Evolutionary conservation across 2,888 invertebrate genomes (phyloP).

Genomic region (Rhyacophila evoluta): DNA sequence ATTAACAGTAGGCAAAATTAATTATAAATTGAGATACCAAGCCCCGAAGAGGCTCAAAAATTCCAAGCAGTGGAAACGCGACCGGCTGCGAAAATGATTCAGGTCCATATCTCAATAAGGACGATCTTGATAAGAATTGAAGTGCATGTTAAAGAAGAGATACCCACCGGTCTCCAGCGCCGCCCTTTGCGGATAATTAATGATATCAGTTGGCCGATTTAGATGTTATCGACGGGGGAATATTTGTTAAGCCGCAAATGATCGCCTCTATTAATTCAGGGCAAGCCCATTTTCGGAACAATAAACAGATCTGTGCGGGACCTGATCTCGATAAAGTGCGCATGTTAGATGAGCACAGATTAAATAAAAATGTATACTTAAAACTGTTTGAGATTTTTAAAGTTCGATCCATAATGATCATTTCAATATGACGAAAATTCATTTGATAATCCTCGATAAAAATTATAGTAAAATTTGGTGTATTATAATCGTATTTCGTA

Average conservation of each 20-base stretch:
- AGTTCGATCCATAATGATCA: too few species aligned
- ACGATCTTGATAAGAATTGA: constrained; percentile 4
- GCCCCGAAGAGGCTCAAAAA: too few species aligned
- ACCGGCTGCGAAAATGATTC: not conserved
- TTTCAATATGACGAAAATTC: too few species aligned
- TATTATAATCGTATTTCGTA: too few species aligned
- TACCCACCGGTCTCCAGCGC: constrained; percentile 14
- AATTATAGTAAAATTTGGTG: too few species aligned
- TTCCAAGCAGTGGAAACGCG: not conserved
- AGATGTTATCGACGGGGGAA: not conserved
- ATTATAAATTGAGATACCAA: too few species aligned
- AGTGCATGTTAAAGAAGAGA: constrained; percentile 9
- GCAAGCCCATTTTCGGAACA: not conserved
- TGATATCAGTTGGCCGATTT: not conserved
- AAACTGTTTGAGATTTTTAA: too few species aligned
- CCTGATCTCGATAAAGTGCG: not conserved
- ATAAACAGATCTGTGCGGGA: not conserved
- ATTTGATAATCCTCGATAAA: too few species aligned
- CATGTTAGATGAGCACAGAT: too few species aligned
- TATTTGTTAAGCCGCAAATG: constrained; percentile 10
- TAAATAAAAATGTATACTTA: too few species aligned
- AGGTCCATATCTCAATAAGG: not conserved
- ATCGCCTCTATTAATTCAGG: not conserved
- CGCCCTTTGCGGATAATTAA: constrained; percentile 14
- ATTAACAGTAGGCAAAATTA: too few species aligned